These are phyloP conservation scores for Sitta carolinensis DNA, from an alignment of 2,797 vertebrate genomes.

Conservation along the genomic window DNA sequence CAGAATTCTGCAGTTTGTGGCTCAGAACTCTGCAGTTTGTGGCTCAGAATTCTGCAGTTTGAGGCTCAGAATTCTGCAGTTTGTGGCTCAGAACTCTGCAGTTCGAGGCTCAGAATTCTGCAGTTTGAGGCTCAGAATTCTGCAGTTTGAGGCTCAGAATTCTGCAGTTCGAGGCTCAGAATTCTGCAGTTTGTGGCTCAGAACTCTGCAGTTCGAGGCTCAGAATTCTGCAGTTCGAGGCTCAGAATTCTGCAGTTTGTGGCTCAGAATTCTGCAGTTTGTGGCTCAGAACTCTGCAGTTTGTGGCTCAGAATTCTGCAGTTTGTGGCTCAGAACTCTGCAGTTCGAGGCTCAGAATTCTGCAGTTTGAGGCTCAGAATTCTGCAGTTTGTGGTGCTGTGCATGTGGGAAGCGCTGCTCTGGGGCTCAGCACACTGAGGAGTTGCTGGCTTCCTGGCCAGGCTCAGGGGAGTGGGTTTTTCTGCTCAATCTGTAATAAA, in stretches of 20 bases:
- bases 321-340: too few species aligned
- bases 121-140: rapidly evolving
- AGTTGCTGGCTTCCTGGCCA: not conserved
- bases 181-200: not conserved
- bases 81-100: too few species aligned
- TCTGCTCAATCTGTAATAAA: not conserved
- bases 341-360: too few species aligned
- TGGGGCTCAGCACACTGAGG: not conserved
- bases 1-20: not conserved
- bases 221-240: too few species aligned
- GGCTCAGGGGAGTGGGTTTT: not conserved
- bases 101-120: not conserved
- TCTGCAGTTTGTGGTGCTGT: rapidly evolving
- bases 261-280: not conserved
- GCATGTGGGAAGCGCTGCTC: rapidly evolving
- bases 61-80: rapidly evolving
- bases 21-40: not conserved
- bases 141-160: too few species aligned
- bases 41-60: not conserved
- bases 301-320: not conserved
- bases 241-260: not conserved
- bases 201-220: rapidly evolving
- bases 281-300: rapidly evolving
- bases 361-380: not conserved
- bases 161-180: too few species aligned